These are phyloP conservation scores for Thaleichthys pacificus DNA, from an alignment of 2,797 vertebrate genomes.

Conservation along the genomic window DNA sequence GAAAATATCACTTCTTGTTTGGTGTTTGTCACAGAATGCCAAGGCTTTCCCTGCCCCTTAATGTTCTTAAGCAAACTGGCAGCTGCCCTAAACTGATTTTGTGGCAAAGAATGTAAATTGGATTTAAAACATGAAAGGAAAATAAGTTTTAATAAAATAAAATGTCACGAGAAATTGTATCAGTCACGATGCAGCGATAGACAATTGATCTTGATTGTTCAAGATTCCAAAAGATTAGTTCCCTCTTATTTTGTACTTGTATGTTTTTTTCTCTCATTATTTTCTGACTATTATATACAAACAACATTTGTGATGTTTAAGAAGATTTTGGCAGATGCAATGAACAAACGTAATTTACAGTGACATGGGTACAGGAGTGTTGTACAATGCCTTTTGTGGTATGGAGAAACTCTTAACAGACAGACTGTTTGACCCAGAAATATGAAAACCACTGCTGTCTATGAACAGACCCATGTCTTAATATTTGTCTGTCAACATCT, in stretches of 20 bases:
- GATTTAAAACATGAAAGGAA: slow-evolving; percentile 22
- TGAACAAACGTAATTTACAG: slow-evolving; percentile 4
- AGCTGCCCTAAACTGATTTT: slow-evolving; percentile 54
- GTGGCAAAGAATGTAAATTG: slow-evolving; percentile 57
- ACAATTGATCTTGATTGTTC: slow-evolving; percentile 32
- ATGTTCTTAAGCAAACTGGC: slow-evolving; percentile 56
- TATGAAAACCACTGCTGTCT: slow-evolving; percentile 60
- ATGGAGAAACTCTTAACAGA: slow-evolving; percentile 13
- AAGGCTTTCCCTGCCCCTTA: slow-evolving; percentile 26
- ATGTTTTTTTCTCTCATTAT: slow-evolving; percentile 21
- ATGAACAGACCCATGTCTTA: slow-evolving; percentile 1
- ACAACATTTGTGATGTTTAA: slow-evolving; percentile 6
- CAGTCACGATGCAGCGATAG: slow-evolving; percentile 27
- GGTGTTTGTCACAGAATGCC: slow-evolving; percentile 13
- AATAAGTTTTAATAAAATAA: slow-evolving; percentile 29
- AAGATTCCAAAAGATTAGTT: slow-evolving; percentile 28
- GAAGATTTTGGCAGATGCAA: slow-evolving; percentile 3
- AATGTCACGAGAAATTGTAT: slow-evolving; percentile 21
- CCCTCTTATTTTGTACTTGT: neutral
- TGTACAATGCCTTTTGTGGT: slow-evolving; percentile 16
- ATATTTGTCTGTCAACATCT: slow-evolving; percentile 5
- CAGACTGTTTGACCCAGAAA: slow-evolving; percentile 19
- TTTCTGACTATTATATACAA: slow-evolving; percentile 23
- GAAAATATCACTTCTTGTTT: slow-evolving; percentile 8
- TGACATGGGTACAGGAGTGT: slow-evolving; percentile 18